Evolutionary conservation across 2,888 invertebrate species (phyloP).

Genomic region (Agapostemon virescens): DNA sequence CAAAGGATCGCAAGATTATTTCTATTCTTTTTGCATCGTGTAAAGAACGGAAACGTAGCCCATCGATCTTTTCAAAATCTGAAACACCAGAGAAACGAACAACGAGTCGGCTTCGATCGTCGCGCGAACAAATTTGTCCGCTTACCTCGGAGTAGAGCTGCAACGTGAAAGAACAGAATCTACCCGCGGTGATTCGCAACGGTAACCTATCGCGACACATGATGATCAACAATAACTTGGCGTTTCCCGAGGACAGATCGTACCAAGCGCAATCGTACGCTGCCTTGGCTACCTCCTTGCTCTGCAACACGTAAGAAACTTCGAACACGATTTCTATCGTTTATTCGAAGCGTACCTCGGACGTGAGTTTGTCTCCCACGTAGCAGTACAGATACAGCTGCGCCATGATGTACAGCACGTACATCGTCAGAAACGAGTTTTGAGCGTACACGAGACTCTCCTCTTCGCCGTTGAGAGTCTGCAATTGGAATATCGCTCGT

Average conservation of each 20-base stretch:
- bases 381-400: slow-evolving; percentile 71
- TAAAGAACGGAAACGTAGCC: slow-evolving; percentile 67
- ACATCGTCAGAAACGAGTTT: slow-evolving; percentile 45
- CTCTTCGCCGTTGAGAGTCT: slow-evolving; percentile 35
- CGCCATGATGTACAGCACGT: slow-evolving; percentile 57
- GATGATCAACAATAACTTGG: slow-evolving; percentile 46
- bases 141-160: slow-evolving; percentile 50
- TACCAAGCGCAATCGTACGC: slow-evolving; percentile 59
- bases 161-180: slow-evolving; percentile 51
- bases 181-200: slow-evolving; percentile 56
- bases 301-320: slow-evolving; percentile 46
- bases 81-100: slow-evolving; percentile 22
- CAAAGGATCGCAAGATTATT: neutral
- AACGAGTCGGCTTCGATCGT: too few species aligned
- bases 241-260: slow-evolving; percentile 46
- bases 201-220: slow-evolving; percentile 53
- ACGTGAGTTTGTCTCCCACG: slow-evolving; percentile 63
- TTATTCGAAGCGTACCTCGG: slow-evolving; percentile 41
- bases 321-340: neutral
- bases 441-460: slow-evolving; percentile 19
- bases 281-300: slow-evolving; percentile 36
- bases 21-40: slow-evolving; percentile 41
- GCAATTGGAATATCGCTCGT: neutral
- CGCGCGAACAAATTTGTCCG: neutral
- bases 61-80: slow-evolving; percentile 69